Evolutionary conservation across 2,888 invertebrate genomes (phyloP).

Genomic region (Drosophila mimetica): DNA sequence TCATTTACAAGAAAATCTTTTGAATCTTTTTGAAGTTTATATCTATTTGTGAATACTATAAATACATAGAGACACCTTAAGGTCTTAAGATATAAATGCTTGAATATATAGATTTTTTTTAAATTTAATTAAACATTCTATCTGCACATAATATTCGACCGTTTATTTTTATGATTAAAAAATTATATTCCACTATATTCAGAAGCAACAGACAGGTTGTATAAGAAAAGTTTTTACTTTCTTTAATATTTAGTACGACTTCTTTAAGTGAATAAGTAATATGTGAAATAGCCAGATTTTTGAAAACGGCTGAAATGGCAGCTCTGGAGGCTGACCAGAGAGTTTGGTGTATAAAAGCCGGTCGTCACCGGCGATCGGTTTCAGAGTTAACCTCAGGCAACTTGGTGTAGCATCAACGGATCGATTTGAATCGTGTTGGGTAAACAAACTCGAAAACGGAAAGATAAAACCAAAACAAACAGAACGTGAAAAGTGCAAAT

Average conservation of each 20-base stretch:
- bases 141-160: no score
- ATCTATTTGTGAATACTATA: no score
- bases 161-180: no score
- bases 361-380: constrained; percentile 24
- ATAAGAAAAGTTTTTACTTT: background rate
- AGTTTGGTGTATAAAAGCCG: constrained; percentile 33
- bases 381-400: constrained; percentile 38
- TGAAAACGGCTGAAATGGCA: constrained; percentile 12
- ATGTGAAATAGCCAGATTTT: background rate
- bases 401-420: constrained; percentile 34
- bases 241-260: background rate
- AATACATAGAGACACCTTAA: no score
- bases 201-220: no score
- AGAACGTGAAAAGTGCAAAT: constrained; percentile 67
- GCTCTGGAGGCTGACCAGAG: constrained; percentile 24
- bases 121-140: no score
- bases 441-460: constrained; percentile 50
- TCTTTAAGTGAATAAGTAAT: background rate
- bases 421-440: constrained; percentile 36
- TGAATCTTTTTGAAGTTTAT: background rate
- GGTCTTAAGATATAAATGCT: no score
- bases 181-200: no score
- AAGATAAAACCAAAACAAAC: constrained; percentile 48
- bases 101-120: no score
- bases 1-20: no score